Evolutionary conservation across 2,113 vertebrate species (phyloP), one percentile per base, ranked within the genome.

Genomic region (Crotalus tigris): DNA sequence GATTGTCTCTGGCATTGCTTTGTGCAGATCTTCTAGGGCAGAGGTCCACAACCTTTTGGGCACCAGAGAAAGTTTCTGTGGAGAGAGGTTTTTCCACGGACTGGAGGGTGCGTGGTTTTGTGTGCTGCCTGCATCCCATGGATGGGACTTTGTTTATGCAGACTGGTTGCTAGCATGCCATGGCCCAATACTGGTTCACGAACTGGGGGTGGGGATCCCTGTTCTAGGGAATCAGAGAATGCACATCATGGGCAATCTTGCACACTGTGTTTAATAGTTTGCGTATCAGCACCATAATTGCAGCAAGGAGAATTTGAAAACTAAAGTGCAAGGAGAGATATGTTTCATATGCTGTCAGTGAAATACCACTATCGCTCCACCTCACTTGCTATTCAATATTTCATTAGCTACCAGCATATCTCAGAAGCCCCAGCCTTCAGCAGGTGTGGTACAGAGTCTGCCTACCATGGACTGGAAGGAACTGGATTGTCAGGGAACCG

Each of bases 391-490:
- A 19, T 54, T 21, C 89, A 26, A 4, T 53, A 1, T 4, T 85
- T 29, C 89, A 81, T 81, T 81, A 99, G 98, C 94, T 99, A 97
- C 95, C 96, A 96, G 94, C 98, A 98, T 89, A 86, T 96, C 69
- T 92, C 13, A 51, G 96, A 95, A n/a, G 89, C 96, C 17, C 88
- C 64, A 0, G 92, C 11, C 55, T 92, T 94, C 58, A 95, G 91
- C 49, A 93, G 75, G 54, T 92, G 94, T 15, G 33, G 90, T 46
- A 97, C 96, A 0, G 94, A 95, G 7, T 97, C 97, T 15, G 4
- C 69, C 0, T 0, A 97, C 58, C 93, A 95, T 57, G 94, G 87
- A 59, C 13, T 89, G 88, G 90, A 0, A 81, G 87, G 90, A 15
- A 39, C 94, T 46, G 81, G 46, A 24, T 26, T 44, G 1, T 9